Base-by-base conservation (phyloP, 2,797 vertebrate genomes). In the Chelidonichthys spinosus region DNA sequence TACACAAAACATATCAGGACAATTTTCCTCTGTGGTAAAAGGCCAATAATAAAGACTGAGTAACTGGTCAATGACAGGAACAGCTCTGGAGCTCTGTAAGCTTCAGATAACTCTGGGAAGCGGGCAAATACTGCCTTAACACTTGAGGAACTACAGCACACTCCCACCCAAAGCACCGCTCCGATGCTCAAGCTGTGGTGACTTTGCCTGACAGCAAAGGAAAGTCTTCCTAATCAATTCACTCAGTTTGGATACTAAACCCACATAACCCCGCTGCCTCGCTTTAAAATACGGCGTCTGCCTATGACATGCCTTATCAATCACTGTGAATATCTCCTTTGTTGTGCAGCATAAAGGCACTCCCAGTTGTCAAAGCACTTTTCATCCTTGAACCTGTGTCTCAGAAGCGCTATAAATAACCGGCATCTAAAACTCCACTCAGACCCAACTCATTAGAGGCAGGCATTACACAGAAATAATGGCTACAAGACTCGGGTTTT, bases 391-490 rank as follows among this genome's bases (percentile, higher is more conserved):
- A 88, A 88, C 76, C 84, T 52, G 39, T 50, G 72, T 85, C 82
- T 89, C 84, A 52, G 81, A 54, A n/a, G 67, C 74, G 81, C 83
- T 91, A 89, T 89, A 89, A 92, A 92, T 91, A 90, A 85, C 82
- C 75, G 69, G 76, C 71, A 77, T 84, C 76, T 68, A 73, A 79
- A 84, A 70, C 81, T 84, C 69, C 54, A 70, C 76, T 85, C 78
- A 79, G 58, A 82, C 82, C 79, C 72, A 77, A 80, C 88, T 91
- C 90, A 87, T 92, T 92, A 92, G 83, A 84, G 76, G 40, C 70
- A 81, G 52, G 49, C 69, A 71, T 90, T 86, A 85, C 66, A 74
- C 44, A 66, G 54, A 83, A 83, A 89, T 82, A 89, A 86, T 85
- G 77, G 76, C 73, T 70, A 77, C 70, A 62, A 62, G 69, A 78